Base-by-base conservation (phyloP, 2,113 vertebrate genomes). In the Uria lomvia region DNA sequence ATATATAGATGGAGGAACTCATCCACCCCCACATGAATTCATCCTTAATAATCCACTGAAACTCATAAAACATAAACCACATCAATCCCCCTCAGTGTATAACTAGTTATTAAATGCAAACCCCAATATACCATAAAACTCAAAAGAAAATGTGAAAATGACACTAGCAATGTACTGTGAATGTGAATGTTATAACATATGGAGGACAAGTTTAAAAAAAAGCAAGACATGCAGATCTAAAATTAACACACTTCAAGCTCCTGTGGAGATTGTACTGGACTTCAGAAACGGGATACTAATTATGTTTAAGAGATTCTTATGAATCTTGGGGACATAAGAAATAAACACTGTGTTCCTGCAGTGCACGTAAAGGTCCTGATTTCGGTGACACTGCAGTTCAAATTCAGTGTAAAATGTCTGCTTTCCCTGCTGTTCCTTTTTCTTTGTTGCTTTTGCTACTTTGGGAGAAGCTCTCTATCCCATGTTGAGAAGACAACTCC, bases 31-130 rank as follows among this genome's bases (percentile, higher is more conserved):
- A 82, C 43, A 77, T 77, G 66, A 96, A 92, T 94, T 86, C 88
- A 95, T 93, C 66, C 63, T 89, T 94, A 97, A 95, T 95, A 97
- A 97, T 93, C 82, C 93, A 88, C 73, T 95, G 91, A 95, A 97
- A 93, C 77, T 95, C 86, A 96, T 93, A 96, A 95, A 96, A 93
- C 50, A 91, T 74, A 97, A 96, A 87, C 74, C 83, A 91, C 91
- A 96, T 95, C 86, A 96, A 80, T 95, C 66, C 79, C 74, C 71
- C 52, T 85, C 76, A 93, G 72, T 78, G 93, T 47, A 91, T 83
- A 95, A 91, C 71, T 93, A 77, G 75, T 91, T 97, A 94, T 95
- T 96, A 97, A 96, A 94, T 86, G 72, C 71, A 95, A 97, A 89
- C 71, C 68, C 70, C 62, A 83, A 91, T 93, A 96, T 89, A 92